Conservation (phyloP, 2,113 vertebrate species). For the Chaetodon trifascialis region DNA sequence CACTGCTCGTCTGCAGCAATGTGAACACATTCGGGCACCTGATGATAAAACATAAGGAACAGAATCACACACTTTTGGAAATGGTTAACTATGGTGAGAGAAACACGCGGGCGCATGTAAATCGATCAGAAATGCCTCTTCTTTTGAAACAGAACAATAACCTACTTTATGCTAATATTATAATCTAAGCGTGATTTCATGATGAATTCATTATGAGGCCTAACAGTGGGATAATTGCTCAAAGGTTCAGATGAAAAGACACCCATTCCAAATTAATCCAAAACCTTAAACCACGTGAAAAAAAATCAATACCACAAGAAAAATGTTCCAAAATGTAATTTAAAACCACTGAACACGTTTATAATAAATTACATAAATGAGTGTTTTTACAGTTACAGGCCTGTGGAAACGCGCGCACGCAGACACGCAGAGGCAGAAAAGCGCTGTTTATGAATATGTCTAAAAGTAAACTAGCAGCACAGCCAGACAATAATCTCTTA, state of each 20-base stretch:
- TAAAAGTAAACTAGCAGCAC: not conserved
- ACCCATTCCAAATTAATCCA: not conserved
- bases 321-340: not conserved
- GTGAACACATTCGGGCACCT: not conserved
- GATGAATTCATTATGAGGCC: constrained; percentile 30
- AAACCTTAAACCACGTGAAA: not conserved
- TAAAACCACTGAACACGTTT: not conserved
- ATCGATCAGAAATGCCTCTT: not conserved
- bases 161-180: not conserved
- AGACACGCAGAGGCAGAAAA: not conserved
- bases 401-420: not conserved
- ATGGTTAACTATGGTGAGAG: not conserved
- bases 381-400: not conserved
- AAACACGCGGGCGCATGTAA: not conserved
- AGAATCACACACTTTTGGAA: not conserved
- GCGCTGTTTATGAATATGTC: not conserved
- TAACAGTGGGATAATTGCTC: not conserved
- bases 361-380: not conserved
- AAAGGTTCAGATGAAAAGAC: not conserved
- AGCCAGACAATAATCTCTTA: not conserved
- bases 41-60: not conserved
- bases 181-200: constrained; percentile 5
- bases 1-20: not conserved
- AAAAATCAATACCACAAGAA: not conserved
- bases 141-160: not conserved